Conservation (phyloP, 2,113 vertebrate species). For the Formicarius rufipectus region DNA sequence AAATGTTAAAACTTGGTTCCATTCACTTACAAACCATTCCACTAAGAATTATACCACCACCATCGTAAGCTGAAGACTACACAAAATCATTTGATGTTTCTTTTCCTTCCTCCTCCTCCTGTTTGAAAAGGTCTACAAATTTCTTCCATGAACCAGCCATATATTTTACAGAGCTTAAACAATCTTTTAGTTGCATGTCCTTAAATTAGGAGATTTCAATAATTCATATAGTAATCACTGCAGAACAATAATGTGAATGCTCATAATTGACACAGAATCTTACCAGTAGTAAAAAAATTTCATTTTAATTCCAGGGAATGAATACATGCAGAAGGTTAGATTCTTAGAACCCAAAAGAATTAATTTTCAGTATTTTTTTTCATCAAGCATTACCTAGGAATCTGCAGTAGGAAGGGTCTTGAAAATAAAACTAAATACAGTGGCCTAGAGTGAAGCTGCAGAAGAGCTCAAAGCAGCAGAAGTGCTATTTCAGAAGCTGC, state of each 20-base stretch:
- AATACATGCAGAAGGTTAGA: neutral
- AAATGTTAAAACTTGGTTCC: neutral
- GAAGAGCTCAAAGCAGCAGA: neutral
- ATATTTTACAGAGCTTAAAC: neutral
- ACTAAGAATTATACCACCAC: neutral
- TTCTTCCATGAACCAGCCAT: neutral
- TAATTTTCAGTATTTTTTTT: neutral
- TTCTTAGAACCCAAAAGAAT: neutral
- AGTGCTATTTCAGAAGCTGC: neutral
- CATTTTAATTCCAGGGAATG: neutral
- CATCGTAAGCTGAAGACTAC: neutral
- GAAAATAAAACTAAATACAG: neutral
- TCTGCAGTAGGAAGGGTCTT: neutral
- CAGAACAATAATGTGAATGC: neutral
- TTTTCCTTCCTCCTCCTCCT: neutral
- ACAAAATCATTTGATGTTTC: neutral
- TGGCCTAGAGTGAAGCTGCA: neutral
- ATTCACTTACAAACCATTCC: neutral
- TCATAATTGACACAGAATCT: neutral
- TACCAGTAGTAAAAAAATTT: neutral
- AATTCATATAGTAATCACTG: neutral
- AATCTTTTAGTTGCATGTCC: neutral
- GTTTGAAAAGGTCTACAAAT: neutral
- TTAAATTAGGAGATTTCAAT: neutral
- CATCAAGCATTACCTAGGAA: neutral